Percentiles rank a stretch among this genome's conserved stretches.
These are phyloP conservation scores for Pristionchus arcanus DNA, from an alignment of 2,888 invertebrate species.

Conservation along the genomic window DNA sequence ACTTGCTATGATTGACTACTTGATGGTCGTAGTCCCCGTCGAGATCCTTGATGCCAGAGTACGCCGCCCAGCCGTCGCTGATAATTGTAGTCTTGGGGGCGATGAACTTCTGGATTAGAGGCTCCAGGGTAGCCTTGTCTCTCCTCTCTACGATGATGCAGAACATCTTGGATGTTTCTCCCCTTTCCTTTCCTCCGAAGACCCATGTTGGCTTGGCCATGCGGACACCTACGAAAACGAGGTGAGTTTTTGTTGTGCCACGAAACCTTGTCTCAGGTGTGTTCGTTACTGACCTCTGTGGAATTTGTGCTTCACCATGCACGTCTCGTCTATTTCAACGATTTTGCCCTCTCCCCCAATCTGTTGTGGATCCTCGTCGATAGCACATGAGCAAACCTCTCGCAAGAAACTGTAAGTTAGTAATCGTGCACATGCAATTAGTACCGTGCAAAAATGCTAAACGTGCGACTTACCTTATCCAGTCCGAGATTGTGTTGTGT, in stretches of 20 bases:
- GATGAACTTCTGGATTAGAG: conserved; percentile 34
- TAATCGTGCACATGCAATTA: neutral
- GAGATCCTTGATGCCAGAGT: conserved; percentile 4
- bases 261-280: too few relatives aligned
- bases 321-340: conserved; percentile 39
- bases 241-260: neutral
- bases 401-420: conserved; percentile 17
- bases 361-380: neutral
- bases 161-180: neutral
- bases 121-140: conserved; percentile 31
- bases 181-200: conserved; percentile 24
- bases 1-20: conserved; percentile 49
- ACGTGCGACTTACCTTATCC: neutral
- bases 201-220: neutral
- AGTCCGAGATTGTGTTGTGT: neutral
- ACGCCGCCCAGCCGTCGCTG: conserved; percentile 52
- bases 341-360: conserved; percentile 44
- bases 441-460: neutral
- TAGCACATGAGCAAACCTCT: neutral
- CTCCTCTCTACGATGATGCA: neutral
- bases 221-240: neutral
- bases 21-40: conserved; percentile 17
- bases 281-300: conserved; percentile 10
- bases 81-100: conserved; percentile 7
- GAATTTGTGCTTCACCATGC: neutral